A percentile compares a stretch with the other conserved stretches of the same genome.
Conservation (phyloP, 2,888 invertebrate species). For the Protonemura montana region DNA sequence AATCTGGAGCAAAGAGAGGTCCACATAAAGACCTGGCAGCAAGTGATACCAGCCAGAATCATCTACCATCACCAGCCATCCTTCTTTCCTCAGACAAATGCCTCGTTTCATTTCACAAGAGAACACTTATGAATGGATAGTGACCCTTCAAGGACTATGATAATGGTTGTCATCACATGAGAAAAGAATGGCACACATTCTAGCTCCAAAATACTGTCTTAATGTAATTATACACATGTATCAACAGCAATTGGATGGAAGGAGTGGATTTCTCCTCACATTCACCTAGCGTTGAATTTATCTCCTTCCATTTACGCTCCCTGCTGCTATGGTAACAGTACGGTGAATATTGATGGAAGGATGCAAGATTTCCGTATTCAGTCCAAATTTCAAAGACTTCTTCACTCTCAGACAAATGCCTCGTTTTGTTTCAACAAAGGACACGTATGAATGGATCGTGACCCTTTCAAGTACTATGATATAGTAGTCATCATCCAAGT, state of each 20-base stretch:
- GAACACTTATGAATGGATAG: neutral
- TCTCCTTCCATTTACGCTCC: too few relatives aligned
- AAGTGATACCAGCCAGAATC: neutral
- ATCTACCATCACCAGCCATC: neutral
- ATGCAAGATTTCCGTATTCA: too few relatives aligned
- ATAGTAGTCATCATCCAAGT: neutral
- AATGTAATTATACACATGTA: too few relatives aligned
- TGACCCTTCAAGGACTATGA: neutral
- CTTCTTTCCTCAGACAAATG: neutral
- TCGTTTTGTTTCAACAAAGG: neutral
- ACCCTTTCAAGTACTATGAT: neutral
- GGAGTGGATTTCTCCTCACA: too few relatives aligned
- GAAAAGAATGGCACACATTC: neutral
- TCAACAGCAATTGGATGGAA: too few relatives aligned
- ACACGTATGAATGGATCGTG: neutral
- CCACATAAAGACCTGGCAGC: neutral
- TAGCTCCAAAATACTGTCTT: too few relatives aligned
- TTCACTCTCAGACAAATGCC: conserved; percentile 12
- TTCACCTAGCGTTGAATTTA: too few relatives aligned
- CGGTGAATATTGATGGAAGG: too few relatives aligned
- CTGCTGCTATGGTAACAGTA: too few relatives aligned
- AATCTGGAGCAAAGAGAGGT: neutral
- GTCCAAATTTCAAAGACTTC: too few relatives aligned
- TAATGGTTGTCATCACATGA: neutral
- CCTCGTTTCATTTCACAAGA: neutral